Percentiles rank a stretch among this genome's conserved stretches.
phyloP scores from a whole-genome alignment of 2,113 vertebrate genomes.

The Corythoichthys haematopterus region DNA sequence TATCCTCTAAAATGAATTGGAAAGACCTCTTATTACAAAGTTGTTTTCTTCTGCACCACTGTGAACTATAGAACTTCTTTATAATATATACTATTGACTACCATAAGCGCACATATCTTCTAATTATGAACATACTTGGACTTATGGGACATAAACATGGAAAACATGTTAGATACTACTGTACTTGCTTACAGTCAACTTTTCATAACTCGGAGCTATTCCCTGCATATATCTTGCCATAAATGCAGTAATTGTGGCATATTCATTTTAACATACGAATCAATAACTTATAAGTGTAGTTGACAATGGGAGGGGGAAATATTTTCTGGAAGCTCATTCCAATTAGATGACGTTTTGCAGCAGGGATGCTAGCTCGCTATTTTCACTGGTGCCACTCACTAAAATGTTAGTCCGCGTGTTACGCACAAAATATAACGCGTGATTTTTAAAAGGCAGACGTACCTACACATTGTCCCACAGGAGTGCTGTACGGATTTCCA shows the following conservation, averaged over 20 bases:
- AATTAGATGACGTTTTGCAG: constrained; percentile 53
- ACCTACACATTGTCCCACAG: constrained; percentile 93
- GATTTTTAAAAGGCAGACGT: constrained; percentile 45
- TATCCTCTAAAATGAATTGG: no score
- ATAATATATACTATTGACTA: no score
- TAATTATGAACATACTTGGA: no score
- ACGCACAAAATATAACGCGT: background rate
- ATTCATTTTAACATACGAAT: background rate
- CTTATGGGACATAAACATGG: no score
- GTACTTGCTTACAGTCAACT: no score
- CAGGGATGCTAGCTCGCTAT: constrained; percentile 39
- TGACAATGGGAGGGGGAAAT: constrained; percentile 11
- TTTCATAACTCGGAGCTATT: background rate
- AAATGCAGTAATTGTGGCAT: background rate
- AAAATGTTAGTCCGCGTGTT: background rate
- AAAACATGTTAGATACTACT: no score
- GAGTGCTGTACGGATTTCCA: constrained; percentile 96
- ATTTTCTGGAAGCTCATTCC: constrained; percentile 38
- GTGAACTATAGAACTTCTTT: no score
- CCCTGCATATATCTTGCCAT: background rate
- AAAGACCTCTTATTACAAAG: no score
- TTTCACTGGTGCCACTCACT: constrained; percentile 1
- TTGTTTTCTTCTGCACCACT: no score
- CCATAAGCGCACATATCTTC: no score
- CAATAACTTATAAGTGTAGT: constrained; percentile 19